phyloP scores from a whole-genome alignment of 2,797 vertebrate species.

The Oryzias sinensis region DNA sequence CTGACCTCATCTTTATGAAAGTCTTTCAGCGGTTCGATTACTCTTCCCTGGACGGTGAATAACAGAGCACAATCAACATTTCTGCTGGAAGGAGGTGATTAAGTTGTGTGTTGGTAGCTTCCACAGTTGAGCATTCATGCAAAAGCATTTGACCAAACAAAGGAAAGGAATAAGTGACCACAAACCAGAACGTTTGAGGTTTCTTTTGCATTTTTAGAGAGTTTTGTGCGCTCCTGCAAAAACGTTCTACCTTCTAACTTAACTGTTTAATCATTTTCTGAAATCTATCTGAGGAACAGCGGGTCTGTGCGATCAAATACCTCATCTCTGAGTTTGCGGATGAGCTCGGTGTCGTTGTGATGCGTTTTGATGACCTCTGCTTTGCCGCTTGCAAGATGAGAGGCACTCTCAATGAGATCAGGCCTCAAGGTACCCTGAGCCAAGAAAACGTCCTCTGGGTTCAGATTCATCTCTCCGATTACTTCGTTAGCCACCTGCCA shows the following conservation, averaged over 20 bases:
- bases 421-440: conserved; percentile 96
- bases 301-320: conserved; percentile 53
- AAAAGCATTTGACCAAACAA: conserved; percentile 7
- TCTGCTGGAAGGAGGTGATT: neutral
- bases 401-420: conserved; percentile 98
- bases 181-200: neutral
- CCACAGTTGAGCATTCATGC: too few relatives aligned
- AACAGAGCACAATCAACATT: conserved; percentile 34
- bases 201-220: too few relatives aligned
- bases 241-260: neutral
- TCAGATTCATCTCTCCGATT: conserved; percentile 97
- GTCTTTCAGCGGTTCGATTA: conserved; percentile 97
- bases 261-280: neutral
- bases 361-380: conserved; percentile 98
- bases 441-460: conserved; percentile 94
- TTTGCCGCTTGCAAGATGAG: conserved; percentile 91
- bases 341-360: conserved; percentile 98
- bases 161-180: neutral
- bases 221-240: neutral
- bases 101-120: conserved; percentile 1
- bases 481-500: conserved; percentile 95
- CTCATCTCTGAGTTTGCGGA: conserved; percentile 96
- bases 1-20: conserved; percentile 99
- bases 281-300: neutral
- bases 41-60: conserved; percentile 84